Evolutionary conservation across 2,797 vertebrate species (phyloP), one percentile per base, ranked within the genome.

Genomic region (Phalanger gymnotis): DNA sequence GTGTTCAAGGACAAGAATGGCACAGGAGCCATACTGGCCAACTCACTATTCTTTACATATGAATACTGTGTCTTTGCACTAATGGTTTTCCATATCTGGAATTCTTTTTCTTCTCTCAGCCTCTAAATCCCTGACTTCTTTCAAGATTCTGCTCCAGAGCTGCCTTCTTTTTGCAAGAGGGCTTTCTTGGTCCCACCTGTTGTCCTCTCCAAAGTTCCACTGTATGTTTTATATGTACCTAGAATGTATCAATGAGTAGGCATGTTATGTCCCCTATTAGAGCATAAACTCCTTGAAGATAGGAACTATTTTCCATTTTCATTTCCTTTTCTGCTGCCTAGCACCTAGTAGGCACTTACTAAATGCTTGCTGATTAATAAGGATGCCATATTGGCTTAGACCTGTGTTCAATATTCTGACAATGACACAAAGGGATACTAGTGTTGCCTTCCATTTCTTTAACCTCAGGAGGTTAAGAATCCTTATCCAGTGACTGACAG

Each of bases 1-100:
- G 47, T 96, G 31, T 40, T 92, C 54, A 90, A 92, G 90, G 56
- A 92, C 47, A 57, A 56, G 81, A 92, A 73, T 58, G 58, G 30
- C 14, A 12, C 58, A 61, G 27, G 31, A 13, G 13, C 12, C 58
- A n/a, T n/a, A 66, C 2, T 12, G 13, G 34, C 34, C 58, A 61
- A 34, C 58, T 61, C 2, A 3, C 13, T 66, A n/a, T 66, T 16
- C 61, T 66, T 66, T 66, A n/a, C 34, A n/a, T 66, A 19, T 16
- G 34, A n/a, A 66, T 4, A 66, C 11, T 30, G 57, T 58, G 28
- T n/a, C 61, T 66, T 66, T 66, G 61, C 14, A n/a, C 34, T 66
- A 66, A 66, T n/a, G 58, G 13, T 66, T 4, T 66, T n/a, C 31
- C 58, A 31, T 61, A 14, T 31, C 58, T 61, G 31, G 1, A 34